Base-by-base conservation (phyloP, 2,888 invertebrate species). In the Druceiella hillmani region DNA sequence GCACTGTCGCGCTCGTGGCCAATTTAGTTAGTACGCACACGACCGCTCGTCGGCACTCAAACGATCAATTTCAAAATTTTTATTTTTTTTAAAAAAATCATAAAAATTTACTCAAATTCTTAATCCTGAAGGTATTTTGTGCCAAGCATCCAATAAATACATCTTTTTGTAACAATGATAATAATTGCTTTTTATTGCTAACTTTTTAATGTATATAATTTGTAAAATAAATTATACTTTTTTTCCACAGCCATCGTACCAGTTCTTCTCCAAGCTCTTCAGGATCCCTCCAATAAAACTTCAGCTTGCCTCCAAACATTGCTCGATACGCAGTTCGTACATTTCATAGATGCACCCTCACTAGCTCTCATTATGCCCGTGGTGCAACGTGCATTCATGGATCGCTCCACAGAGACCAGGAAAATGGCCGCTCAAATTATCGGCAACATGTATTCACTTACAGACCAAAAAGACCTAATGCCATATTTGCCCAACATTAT, bases 361-460 rank as follows among this genome's bases (percentile, higher is more conserved):
- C 75, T 99, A 13, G 98, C 99, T 40, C 76, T 99, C 35, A 97
- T 99, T 55, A 99, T 99, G 98, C 99, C 99, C 0, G 97, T 99
- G 3, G 94, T 99, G 16, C 90, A 97, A 64, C 76, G 99, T 49
- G 97, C 98, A 6, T 98, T 99, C 68, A 87, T 93, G 69, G 98
- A 98, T 67, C 79, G 99, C 45, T 92, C 93, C 33, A 97, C 98
- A 0, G 98, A 99, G 70, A 98, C 95, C 0, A 78, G 99, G 52
- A 94, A 98, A 73, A 97, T 98, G 94, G 94, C 99, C 2, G 95
- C 97, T 3, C 97, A 99, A 71, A 98, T 99, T 60, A 97, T 99
- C 52, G 97, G 98, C 40, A 99, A 98, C 65, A 98, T 99, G 94
- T 99, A 98, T 67, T 95, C 95, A 2, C 72, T 99, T 29, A 98